A percentile compares a stretch with the other conserved stretches of the same genome.
These are phyloP conservation scores for Eleutherodactylus coqui DNA, from an alignment of 2,797 vertebrate genomes.

Conservation along the genomic window DNA sequence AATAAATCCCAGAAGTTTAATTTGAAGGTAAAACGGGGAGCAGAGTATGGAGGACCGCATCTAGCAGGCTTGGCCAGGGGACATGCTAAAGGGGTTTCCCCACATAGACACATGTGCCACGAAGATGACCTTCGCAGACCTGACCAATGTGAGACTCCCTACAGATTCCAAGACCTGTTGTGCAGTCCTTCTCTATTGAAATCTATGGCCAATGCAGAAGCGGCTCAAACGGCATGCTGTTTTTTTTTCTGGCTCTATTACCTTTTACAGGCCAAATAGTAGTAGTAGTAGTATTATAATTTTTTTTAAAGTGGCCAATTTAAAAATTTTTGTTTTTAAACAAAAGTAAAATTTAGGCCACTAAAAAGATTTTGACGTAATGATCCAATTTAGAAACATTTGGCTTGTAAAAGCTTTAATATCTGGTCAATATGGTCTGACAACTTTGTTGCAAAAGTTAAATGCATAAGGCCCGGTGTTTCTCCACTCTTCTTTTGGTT, in stretches of 20 bases:
- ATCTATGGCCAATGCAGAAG: background rate
- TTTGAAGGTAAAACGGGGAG: slow-evolving; percentile 76
- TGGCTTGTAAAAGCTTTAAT: no score
- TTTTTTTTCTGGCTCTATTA: no score
- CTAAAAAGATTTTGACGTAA: no score
- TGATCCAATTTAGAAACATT: no score
- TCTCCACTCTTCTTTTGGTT: background rate
- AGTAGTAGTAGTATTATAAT: no score
- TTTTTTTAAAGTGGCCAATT: no score
- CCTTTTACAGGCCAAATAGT: no score
- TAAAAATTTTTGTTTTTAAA: no score
- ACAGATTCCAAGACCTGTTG: background rate
- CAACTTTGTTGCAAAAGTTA: no score
- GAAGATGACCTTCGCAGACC: background rate
- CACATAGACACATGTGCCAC: background rate
- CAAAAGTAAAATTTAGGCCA: no score
- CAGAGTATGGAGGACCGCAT: slow-evolving; percentile 69
- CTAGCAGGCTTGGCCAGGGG: slow-evolving; percentile 68
- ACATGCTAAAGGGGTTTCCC: background rate
- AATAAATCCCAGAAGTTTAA: slow-evolving; percentile 83
- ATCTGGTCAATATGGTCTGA: no score
- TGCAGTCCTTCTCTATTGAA: background rate
- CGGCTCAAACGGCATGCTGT: no score
- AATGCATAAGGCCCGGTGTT: background rate
- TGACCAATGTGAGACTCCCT: background rate